These are phyloP conservation scores for Motacilla alba DNA, from an alignment of 2,113 vertebrate genomes.

Conservation along the genomic window DNA sequence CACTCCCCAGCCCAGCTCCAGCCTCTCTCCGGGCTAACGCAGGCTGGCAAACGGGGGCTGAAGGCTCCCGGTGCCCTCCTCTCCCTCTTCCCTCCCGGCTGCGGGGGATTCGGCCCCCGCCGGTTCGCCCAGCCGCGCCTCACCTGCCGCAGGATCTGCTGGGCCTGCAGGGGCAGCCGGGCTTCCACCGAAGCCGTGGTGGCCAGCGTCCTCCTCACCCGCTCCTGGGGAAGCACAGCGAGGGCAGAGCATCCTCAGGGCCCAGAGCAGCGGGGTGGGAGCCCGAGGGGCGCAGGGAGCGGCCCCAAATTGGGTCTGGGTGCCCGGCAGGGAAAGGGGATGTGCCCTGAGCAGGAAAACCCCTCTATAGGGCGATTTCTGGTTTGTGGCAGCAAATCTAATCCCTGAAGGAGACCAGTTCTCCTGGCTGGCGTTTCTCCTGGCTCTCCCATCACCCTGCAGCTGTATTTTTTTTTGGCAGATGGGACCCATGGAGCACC, in stretches of 20 bases:
- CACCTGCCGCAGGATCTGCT: constrained; percentile 69
- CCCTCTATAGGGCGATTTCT: not conserved
- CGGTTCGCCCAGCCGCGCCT: not conserved
- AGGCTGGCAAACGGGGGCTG: not conserved
- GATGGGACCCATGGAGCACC: not conserved
- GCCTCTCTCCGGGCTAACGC: not conserved
- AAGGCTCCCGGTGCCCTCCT: not conserved
- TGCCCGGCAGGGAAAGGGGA: not conserved
- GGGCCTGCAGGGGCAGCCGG: constrained; percentile 43
- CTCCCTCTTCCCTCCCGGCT: not conserved
- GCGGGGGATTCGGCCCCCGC: accelerated
- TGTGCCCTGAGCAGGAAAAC: not conserved
- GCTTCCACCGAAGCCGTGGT: not conserved
- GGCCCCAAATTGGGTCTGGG: accelerated
- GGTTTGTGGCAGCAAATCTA: not conserved
- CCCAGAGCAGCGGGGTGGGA: not conserved
- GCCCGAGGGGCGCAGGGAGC: accelerated
- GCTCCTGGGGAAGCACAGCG: not conserved
- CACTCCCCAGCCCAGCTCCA: accelerated
- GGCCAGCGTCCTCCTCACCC: not conserved
- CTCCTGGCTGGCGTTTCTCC: not conserved
- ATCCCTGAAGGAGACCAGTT: accelerated
- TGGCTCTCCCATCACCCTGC: not conserved
- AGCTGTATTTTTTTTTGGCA: not conserved
- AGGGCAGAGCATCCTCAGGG: not conserved